phyloP scores from a whole-genome alignment of 2,113 vertebrate genomes.

The Chascanopsetta lugubris region DNA sequence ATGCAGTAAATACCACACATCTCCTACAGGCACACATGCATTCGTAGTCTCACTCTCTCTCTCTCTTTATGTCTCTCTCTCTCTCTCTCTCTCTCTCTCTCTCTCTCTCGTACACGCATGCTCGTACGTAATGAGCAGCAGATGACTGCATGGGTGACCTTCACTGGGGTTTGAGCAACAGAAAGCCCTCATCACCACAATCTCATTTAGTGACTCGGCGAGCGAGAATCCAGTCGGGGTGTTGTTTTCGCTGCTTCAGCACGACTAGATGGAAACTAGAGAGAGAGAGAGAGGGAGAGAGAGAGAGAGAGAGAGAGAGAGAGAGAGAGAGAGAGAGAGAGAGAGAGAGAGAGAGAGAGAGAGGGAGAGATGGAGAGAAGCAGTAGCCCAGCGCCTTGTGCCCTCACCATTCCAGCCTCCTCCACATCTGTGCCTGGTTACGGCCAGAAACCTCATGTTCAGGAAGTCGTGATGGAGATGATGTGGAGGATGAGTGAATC shows the following conservation, averaged over 20 bases:
- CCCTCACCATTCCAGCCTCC: constrained; percentile 48
- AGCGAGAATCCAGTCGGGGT: constrained; percentile 69
- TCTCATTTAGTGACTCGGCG: constrained; percentile 64
- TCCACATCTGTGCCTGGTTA: constrained; percentile 71
- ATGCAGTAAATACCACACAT: constrained; percentile 17
- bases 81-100: constrained; percentile 3
- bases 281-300: constrained; percentile 28
- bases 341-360: constrained; percentile 41
- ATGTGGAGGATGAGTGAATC: constrained; percentile 50
- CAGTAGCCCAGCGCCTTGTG: constrained; percentile 41
- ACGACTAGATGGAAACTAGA: too few species aligned
- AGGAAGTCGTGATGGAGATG: constrained; percentile 59
- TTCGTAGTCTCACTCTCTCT: neutral
- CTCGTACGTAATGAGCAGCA: constrained; percentile 56
- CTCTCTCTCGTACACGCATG: constrained; percentile 13
- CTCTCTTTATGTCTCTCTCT: neutral
- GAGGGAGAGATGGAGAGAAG: neutral
- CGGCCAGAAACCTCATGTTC: constrained; percentile 56
- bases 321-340: constrained; percentile 15
- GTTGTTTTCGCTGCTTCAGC: constrained; percentile 43
- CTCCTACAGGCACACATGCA: constrained; percentile 3
- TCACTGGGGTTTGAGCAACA: constrained; percentile 50
- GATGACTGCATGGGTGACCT: constrained; percentile 59
- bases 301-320: constrained; percentile 23
- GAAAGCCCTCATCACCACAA: constrained; percentile 38